Evolutionary conservation across 23 tunicate species (phyloP).

Genomic region (Phallusia fumigata): DNA sequence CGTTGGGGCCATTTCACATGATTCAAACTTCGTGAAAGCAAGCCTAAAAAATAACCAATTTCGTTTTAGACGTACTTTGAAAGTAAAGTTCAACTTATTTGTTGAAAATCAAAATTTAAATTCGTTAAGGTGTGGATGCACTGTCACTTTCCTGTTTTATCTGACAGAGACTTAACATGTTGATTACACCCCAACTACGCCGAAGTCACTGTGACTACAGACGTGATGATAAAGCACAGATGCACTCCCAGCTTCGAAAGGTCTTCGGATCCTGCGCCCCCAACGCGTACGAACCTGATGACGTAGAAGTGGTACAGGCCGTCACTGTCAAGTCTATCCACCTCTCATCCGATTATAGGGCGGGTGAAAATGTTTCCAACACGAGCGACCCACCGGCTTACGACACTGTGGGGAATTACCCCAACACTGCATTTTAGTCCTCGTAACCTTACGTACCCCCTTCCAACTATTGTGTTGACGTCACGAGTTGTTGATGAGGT

Average conservation of each 20-base stretch:
- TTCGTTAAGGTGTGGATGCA: neutral
- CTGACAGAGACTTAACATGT: slow-evolving; percentile 46
- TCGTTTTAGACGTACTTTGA: too few species aligned
- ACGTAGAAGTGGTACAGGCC: neutral
- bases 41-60: too few species aligned
- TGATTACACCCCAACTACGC: slow-evolving; percentile 70
- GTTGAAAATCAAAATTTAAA: too few species aligned
- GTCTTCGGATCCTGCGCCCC: slow-evolving; percentile 28
- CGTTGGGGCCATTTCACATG: too few species aligned
- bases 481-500: neutral
- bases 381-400: slow-evolving; percentile 59
- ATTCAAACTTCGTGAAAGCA: too few species aligned
- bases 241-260: neutral
- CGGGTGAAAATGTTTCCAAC: neutral
- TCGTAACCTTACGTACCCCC: neutral
- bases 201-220: slow-evolving; percentile 61
- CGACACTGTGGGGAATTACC: slow-evolving; percentile 21
- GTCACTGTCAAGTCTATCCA: neutral
- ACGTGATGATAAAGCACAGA: neutral
- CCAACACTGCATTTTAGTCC: slow-evolving; percentile 27
- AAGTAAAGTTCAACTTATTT: too few species aligned
- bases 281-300: neutral
- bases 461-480: neutral
- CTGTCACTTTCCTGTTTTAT: neutral
- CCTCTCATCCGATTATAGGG: neutral